These are phyloP conservation scores for Bagarius yarrelli DNA, from an alignment of 2,113 vertebrate genomes.

Conservation along the genomic window DNA sequence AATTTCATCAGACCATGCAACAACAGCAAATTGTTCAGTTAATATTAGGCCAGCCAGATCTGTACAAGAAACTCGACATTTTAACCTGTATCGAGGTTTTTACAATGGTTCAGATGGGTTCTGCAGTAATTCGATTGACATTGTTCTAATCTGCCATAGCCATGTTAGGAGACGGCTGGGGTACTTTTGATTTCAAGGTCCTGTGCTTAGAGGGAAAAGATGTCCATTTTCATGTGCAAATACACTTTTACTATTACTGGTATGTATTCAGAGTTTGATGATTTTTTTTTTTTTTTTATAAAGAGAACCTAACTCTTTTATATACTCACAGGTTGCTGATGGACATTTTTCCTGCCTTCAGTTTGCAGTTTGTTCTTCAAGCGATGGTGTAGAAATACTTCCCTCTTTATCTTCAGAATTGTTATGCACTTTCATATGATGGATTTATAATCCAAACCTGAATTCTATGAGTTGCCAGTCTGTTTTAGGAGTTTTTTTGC, in stretches of 20 bases:
- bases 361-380: conserved; percentile 40
- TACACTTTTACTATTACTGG: conserved; percentile 18
- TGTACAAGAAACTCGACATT: conserved; percentile 66
- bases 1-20: background rate
- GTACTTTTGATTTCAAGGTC: conserved; percentile 11
- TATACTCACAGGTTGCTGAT: conserved; percentile 55
- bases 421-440: conserved; percentile 47
- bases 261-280: conserved; percentile 50
- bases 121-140: conserved; percentile 27
- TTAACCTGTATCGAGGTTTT: conserved; percentile 2
- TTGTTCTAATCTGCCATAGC: conserved; percentile 6
- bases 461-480: conserved; percentile 45
- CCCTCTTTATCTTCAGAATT: conserved; percentile 26
- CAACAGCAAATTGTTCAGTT: conserved; percentile 39
- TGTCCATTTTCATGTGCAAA: conserved; percentile 22
- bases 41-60: conserved; percentile 43
- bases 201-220: background rate
- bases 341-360: conserved; percentile 51
- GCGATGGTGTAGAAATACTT: conserved; percentile 40
- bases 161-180: conserved; percentile 27
- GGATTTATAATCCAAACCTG: conserved; percentile 30
- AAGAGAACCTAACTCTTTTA: conserved; percentile 59
- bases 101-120: background rate
- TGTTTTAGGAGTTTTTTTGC: conserved; percentile 55
- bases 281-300: conserved; percentile 64